Base-by-base conservation (phyloP, 92 coral and sea anemone genomes). In the Zoanthus sansibaricus region DNA sequence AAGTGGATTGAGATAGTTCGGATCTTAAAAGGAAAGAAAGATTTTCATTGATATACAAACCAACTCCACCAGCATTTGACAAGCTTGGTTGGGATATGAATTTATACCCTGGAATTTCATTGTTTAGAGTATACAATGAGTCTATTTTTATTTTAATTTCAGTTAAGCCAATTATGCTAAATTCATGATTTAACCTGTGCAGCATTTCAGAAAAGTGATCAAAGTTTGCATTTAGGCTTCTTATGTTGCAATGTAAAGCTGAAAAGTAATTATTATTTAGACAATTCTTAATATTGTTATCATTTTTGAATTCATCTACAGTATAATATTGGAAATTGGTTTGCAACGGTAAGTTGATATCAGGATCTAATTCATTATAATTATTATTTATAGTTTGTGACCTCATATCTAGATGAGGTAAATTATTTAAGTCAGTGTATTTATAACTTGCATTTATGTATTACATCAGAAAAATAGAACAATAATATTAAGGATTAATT, bases 391-490 rank as follows among this genome's bases (percentile, higher is more conserved):
- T 30, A 67, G 72, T 67, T 67, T 67, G 72, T 67, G 72, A 67
- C 72, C 72, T 67, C 72, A 67, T n/a, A 67, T 67, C 72, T 67
- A 67, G 42, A 67, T 67, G 72, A 67, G 72, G 33, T 67, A 66
- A 30, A 18, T 67, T 30, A 67, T 67, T 67, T 67, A 67, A 1
- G 33, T 67, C 72, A 67, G 72, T 64, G 71, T 64, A 64, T 64
- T 64, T 64, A 64, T 64, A 64, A 64, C 71, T 64, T 64, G 71
- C 2, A 64, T 17, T 64, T 64, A 16, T 67, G 72, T 67, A 67
- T 67, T 67, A 67, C 72, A 67, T 67, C 72, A 67, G 37, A 67
- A 67, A 67, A 67, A 67, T 67, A 67, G 0, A 18, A 67, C 31
- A 67, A 67, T 67, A 58, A 58, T 58, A 11, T 58, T 5, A 67